These are phyloP conservation scores for Stramonita haemastoma DNA, from an alignment of 2,888 invertebrate genomes.

Conservation along the genomic window DNA sequence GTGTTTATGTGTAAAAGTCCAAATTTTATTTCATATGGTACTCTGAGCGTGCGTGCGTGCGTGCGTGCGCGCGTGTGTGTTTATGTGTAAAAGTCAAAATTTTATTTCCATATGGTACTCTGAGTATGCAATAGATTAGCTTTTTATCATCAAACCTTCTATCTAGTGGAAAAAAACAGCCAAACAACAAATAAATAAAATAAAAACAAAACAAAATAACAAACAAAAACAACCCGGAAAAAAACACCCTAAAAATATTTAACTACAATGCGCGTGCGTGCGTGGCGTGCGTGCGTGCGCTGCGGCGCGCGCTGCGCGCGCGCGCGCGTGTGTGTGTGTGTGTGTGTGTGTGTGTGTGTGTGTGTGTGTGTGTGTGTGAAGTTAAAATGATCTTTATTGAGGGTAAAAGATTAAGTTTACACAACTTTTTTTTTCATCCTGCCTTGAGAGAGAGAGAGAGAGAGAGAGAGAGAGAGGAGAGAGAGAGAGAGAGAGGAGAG, in stretches of 20 bases:
- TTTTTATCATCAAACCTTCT: too few species aligned
- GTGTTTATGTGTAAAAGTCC: background rate
- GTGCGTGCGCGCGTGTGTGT: conserved; percentile 7
- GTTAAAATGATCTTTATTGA: background rate
- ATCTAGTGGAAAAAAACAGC: too few species aligned
- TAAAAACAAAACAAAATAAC: too few species aligned
- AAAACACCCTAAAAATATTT: too few species aligned
- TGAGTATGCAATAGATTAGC: too few species aligned
- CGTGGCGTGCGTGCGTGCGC: background rate
- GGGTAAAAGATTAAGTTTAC: too few species aligned
- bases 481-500: background rate
- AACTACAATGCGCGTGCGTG: background rate
- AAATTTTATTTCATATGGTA: too few species aligned
- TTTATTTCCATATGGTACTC: too few species aligned
- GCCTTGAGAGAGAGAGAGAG: background rate
- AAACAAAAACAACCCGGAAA: too few species aligned
- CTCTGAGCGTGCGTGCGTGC: background rate
- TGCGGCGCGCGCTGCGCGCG: background rate
- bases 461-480: background rate
- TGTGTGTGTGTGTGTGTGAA: background rate
- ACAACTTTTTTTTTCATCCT: too few species aligned
- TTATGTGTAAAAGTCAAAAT: too few species aligned
- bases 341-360: background rate
- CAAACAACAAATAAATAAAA: too few species aligned
- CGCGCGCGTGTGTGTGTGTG: conserved; percentile 9